A percentile compares a stretch with the other conserved stretches of the same genome.
Evolutionary conservation across 2,797 vertebrate species (phyloP).

Genomic region (Heliangelus exortis): DNA sequence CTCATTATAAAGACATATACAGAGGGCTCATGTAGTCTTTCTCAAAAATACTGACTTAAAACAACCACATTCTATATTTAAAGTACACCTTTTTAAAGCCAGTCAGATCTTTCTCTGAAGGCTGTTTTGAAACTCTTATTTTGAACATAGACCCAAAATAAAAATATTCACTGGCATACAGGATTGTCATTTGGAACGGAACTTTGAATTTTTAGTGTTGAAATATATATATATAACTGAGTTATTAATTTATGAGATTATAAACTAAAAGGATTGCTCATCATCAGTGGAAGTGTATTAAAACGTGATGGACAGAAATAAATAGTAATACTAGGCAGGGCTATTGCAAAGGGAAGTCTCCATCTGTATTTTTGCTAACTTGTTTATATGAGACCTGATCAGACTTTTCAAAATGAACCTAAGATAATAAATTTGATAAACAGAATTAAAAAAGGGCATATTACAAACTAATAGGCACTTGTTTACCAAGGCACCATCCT

Average conservation of each 20-base stretch:
- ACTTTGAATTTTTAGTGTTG: background rate
- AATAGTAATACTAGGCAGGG: background rate
- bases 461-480: background rate
- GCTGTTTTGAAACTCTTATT: background rate
- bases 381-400: background rate
- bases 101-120: background rate
- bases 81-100: background rate
- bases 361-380: background rate
- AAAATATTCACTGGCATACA: background rate
- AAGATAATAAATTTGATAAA: background rate
- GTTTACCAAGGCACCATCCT: background rate
- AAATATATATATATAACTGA: background rate
- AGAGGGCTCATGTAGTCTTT: slow-evolving; percentile 31
- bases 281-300: background rate
- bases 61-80: background rate
- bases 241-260: background rate
- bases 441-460: background rate
- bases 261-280: background rate
- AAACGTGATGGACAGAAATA: background rate
- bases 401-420: background rate
- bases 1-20: slow-evolving; percentile 59
- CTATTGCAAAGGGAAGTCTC: background rate
- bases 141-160: background rate
- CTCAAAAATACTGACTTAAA: slow-evolving; percentile 35
- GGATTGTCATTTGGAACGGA: background rate